Evolutionary conservation across 1,140 invertebrate species (phyloP).

Genomic region (Neodiprion pinetum): DNA sequence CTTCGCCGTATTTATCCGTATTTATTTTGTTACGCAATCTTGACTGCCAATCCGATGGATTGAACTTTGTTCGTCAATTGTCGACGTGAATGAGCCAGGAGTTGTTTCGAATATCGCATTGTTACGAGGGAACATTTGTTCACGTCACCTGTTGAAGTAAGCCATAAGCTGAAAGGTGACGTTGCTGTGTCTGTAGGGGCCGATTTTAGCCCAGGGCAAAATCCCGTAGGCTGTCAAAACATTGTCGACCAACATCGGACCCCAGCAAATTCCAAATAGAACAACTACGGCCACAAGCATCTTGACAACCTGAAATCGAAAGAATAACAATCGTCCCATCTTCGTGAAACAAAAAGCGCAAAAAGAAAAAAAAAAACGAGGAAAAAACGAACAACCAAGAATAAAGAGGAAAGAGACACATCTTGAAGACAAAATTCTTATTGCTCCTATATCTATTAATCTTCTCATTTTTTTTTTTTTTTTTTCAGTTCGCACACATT

Average conservation of each 20-base stretch:
- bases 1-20: too few species aligned
- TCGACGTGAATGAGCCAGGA: too few species aligned
- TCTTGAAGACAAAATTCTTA: not conserved
- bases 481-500: not conserved
- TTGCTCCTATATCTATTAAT: not conserved
- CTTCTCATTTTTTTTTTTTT: not conserved
- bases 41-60: too few species aligned
- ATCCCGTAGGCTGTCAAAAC: constrained; percentile 69
- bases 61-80: too few species aligned
- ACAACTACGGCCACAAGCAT: constrained; percentile 76
- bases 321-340: constrained; percentile 4
- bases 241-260: constrained; percentile 71
- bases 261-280: constrained; percentile 74
- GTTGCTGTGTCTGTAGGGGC: constrained; percentile 67
- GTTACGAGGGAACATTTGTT: too few species aligned
- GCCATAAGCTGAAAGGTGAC: constrained; percentile 71
- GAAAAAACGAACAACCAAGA: not conserved
- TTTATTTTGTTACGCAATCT: too few species aligned
- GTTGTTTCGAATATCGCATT: too few species aligned
- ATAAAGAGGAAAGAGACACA: not conserved
- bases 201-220: constrained; percentile 62
- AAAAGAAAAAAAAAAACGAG: not conserved
- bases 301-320: constrained; percentile 67
- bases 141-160: constrained; percentile 71
- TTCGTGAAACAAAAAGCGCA: not conserved